Evolutionary conservation across 2,888 invertebrate species (phyloP).

Genomic region (Flabesymbios commensalis): DNA sequence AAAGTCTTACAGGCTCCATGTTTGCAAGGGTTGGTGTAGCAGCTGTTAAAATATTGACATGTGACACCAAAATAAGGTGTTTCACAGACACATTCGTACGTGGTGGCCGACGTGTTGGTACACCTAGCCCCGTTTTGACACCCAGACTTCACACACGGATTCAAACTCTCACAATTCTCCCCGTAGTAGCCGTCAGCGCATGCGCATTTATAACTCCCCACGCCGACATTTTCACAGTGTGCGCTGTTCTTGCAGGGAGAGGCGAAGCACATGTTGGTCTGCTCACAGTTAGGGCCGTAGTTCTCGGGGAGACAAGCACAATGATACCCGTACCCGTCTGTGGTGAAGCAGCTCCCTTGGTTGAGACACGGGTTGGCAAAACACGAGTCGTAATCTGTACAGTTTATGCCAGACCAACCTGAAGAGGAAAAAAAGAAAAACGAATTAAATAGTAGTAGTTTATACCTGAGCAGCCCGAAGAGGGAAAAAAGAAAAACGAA

Average conservation of each 20-base stretch:
- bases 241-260: slow-evolving; percentile 27
- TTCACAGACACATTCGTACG: slow-evolving; percentile 42
- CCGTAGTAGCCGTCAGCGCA: slow-evolving; percentile 32
- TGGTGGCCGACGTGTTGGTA: slow-evolving; percentile 14
- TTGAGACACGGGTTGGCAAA: slow-evolving; percentile 31
- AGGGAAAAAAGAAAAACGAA: background rate
- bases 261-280: slow-evolving; percentile 21
- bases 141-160: slow-evolving; percentile 23
- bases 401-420: slow-evolving; percentile 31
- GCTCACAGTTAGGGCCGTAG: slow-evolving; percentile 30
- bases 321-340: slow-evolving; percentile 7
- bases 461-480: slow-evolving; percentile 26
- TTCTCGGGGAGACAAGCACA: slow-evolving; percentile 24
- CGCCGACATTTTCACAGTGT: slow-evolving; percentile 18
- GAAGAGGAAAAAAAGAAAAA: background rate
- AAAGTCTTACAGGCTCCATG: background rate
- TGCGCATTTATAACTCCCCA: slow-evolving; percentile 26
- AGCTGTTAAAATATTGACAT: slow-evolving; percentile 46
- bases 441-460: too few species aligned
- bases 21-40: slow-evolving; percentile 18
- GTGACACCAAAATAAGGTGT: slow-evolving; percentile 41
- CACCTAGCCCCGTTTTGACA: slow-evolving; percentile 39
- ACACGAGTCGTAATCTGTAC: slow-evolving; percentile 31
- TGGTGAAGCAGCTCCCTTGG: slow-evolving; percentile 30
- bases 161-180: slow-evolving; percentile 24